Conservation (phyloP, 2,797 vertebrate species). For the Podarcis siculus region DNA sequence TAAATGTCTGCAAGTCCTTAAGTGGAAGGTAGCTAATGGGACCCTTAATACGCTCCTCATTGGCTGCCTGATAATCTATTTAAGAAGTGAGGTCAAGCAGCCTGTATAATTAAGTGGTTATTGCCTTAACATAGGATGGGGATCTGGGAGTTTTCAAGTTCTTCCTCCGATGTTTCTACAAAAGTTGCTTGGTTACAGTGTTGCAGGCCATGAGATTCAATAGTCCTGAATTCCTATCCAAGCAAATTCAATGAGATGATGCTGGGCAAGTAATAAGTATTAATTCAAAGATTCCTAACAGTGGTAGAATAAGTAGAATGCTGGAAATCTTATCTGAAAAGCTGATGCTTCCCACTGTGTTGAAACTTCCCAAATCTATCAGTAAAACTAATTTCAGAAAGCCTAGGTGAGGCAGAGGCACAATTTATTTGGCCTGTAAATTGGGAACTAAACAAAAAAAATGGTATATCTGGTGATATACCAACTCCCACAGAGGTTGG, state of each 20-base stretch:
- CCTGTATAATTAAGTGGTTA: not conserved
- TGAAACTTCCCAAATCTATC: not conserved
- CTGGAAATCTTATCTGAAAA: not conserved
- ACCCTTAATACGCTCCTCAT: not conserved
- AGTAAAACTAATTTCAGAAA: not conserved
- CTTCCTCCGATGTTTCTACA: not conserved
- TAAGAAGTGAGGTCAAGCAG: slow-evolving; percentile 14
- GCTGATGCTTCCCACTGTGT: not conserved
- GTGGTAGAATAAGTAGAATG: not conserved
- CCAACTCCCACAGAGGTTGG: not conserved
- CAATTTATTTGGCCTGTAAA: not conserved
- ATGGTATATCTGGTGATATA: not conserved
- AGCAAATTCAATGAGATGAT: not conserved
- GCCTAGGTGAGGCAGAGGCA: not conserved
- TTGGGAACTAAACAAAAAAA: not conserved
- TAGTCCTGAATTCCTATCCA: not conserved
- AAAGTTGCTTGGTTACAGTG: not conserved
- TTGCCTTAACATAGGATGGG: not conserved
- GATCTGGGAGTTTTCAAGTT: not conserved
- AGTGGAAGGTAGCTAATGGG: rapidly evolving
- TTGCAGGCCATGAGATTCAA: not conserved
- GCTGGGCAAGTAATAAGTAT: slow-evolving; percentile 31
- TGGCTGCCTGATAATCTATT: not conserved
- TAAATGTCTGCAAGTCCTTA: not conserved
- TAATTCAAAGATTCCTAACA: not conserved